A percentile compares a stretch with the other conserved stretches of the same genome.
Conservation (phyloP, 2,888 invertebrate genomes). For the Hipparchia sbordonii region DNA sequence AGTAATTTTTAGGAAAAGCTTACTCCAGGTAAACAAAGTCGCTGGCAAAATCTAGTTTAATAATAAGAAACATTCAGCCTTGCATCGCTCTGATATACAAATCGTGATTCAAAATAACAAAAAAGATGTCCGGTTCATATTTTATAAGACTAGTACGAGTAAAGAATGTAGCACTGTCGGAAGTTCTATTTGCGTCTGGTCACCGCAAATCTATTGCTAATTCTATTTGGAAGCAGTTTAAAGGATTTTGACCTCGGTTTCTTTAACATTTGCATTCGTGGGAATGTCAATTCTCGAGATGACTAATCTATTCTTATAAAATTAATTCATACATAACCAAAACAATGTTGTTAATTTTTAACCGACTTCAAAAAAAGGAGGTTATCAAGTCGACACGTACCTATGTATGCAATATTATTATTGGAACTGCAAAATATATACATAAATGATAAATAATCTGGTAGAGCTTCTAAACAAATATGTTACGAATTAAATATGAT, state of each 20-base stretch:
- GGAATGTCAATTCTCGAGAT: background rate
- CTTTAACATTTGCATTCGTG: background rate
- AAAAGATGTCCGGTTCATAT: constrained; percentile 35
- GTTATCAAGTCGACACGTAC: too few species aligned
- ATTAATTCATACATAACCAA: background rate
- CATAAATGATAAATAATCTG: background rate
- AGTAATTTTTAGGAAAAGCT: too few species aligned
- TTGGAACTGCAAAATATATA: too few species aligned
- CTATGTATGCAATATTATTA: too few species aligned
- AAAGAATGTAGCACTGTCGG: constrained; percentile 23
- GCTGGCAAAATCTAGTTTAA: background rate
- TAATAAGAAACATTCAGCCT: too few species aligned
- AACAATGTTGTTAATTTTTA: background rate
- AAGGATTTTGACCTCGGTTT: constrained; percentile 28
- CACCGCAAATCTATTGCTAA: constrained; percentile 28
- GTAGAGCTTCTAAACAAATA: too few species aligned
- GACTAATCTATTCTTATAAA: constrained; percentile 13
- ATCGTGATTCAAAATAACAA: background rate
- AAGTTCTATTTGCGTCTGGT: constrained; percentile 23
- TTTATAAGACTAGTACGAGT: too few species aligned
- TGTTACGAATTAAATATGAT: too few species aligned
- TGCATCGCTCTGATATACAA: too few species aligned
- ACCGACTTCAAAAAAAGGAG: background rate
- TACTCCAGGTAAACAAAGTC: too few species aligned
- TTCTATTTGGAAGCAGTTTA: constrained; percentile 12